Evolutionary conservation across 1,140 invertebrate genomes (phyloP), one percentile per base, ranked within the genome.

Genomic region (Tyrophagus putrescentiae): DNA sequence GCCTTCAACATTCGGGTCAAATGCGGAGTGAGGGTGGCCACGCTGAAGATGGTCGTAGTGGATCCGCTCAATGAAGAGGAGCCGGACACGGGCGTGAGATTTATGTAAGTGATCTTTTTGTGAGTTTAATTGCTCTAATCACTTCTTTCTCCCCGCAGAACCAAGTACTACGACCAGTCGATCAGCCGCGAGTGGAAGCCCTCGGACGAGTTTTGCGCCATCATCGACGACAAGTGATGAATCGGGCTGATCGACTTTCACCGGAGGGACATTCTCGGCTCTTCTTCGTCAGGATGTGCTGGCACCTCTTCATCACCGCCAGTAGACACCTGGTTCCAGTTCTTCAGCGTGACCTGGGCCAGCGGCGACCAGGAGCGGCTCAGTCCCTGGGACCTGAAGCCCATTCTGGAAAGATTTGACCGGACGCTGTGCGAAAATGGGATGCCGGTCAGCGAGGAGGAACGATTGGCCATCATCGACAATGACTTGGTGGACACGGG

Each of bases 171-270:
- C 72, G 86, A 93, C 60, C 77, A 79, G 34, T 87, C 87, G 0
- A 79, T 87, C 48, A 76, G 78, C 25, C 76, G 87, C 52, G 80
- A 82, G 64, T 96, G 90, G 90, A 75, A 75, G 67, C 65, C 69
- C 66, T 75, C 75, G 63, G 76, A 79, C 69, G 75, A 83, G 50
- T 94, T 94, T 72, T 79, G 92, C 9, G 93, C 91, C 68, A 85
- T 95, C 78, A 96, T 98, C 58, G 91, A 95, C 70, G 89, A 94
- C 70, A 81, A 82, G 29, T 97, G 93, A 93, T 98, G 91, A 89
- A 83, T 87, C 68, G 93, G 93, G 5, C 76, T 78, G 48, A 87
- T 94, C 29, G 76, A 81, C 78, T 1, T 80, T n/a, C 68, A 70
- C 60, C 75, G 76, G 48, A 73, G 78, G 7, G 77, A 89, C n/a